A percentile compares a stretch with the other conserved stretches of the same genome.
Evolutionary conservation across 2,797 vertebrate genomes (phyloP).

Genomic region (Premnoplex brunnescens): DNA sequence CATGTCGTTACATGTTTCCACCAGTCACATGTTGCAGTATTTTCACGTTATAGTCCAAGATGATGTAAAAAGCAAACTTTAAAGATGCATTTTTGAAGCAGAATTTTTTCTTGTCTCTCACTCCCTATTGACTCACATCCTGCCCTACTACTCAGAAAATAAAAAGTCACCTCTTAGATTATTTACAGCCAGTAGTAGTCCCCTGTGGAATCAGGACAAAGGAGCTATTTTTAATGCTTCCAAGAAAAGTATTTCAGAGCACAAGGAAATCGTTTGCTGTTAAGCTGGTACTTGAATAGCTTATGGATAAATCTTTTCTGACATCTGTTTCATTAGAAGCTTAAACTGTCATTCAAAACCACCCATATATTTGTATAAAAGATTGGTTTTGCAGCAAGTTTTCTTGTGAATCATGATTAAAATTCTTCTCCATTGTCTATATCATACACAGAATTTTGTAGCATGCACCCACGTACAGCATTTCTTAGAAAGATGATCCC

Average conservation of each 20-base stretch:
- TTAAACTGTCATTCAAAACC: not conserved
- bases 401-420: not conserved
- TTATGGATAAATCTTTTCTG: not conserved
- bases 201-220: not conserved
- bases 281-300: not conserved
- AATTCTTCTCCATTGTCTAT: not conserved
- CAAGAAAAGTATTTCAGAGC: not conserved
- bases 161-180: not conserved
- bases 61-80: not conserved
- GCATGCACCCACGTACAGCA: not conserved
- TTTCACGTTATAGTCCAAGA: not conserved
- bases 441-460: not conserved
- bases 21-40: not conserved
- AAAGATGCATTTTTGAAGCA: not conserved
- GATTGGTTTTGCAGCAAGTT: not conserved
- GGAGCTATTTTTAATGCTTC: not conserved
- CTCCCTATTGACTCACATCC: not conserved
- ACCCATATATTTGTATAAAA: not conserved
- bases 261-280: not conserved
- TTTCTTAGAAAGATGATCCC: slow-evolving; percentile 40
- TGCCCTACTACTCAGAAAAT: not conserved
- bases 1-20: not conserved
- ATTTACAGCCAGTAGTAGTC: not conserved
- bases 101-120: not conserved
- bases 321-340: slow-evolving; percentile 6